Evolutionary conservation across 2,113 vertebrate genomes (phyloP).

Genomic region (Neofelis nebulosa): DNA sequence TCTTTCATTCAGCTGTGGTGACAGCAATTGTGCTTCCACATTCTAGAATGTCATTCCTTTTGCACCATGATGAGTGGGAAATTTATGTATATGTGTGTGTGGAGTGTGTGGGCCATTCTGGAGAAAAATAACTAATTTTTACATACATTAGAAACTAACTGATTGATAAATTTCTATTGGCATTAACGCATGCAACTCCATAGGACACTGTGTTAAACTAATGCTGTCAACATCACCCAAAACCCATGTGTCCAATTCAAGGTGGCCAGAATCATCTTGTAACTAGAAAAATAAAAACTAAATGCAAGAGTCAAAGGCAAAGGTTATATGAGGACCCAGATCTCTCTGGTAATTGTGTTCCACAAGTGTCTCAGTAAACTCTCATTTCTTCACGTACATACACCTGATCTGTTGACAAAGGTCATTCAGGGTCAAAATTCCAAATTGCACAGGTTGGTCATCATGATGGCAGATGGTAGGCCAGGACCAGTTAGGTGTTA

Average conservation of each 20-base stretch:
- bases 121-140: constrained; percentile 5
- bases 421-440: not conserved
- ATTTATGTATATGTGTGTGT: not conserved
- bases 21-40: not conserved
- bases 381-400: not conserved
- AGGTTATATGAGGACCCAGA: not conserved
- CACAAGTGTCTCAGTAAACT: not conserved
- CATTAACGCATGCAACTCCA: not conserved
- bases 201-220: not conserved
- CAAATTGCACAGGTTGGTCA: not conserved
- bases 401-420: not conserved
- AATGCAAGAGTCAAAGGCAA: not conserved
- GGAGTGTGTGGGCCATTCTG: not conserved
- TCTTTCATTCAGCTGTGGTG: not conserved
- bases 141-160: not conserved
- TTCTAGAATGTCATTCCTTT: not conserved
- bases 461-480: not conserved
- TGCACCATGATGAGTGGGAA: not conserved
- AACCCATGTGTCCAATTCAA: not conserved
- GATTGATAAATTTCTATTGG: not conserved
- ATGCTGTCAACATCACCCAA: not conserved
- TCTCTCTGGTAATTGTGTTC: not conserved
- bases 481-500: not conserved
- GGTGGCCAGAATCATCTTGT: not conserved
- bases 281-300: not conserved